Conservation (phyloP, 2,797 vertebrate genomes). For the Amblyopsis hoosieri region DNA sequence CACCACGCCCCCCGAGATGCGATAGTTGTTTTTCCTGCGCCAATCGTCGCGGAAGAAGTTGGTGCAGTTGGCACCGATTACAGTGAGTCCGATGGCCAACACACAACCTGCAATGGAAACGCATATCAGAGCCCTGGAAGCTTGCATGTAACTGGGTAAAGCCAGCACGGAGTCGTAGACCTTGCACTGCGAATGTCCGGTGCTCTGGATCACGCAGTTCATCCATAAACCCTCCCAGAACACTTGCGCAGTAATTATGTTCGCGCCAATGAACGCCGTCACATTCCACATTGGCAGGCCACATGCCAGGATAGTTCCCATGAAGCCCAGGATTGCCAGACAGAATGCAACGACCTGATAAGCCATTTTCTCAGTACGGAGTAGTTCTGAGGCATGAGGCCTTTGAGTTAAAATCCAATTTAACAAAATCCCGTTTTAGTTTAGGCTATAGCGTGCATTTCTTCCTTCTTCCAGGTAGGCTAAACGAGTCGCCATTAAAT, state of each 20-base stretch:
- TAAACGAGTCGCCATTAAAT: too few species aligned
- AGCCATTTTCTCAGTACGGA: constrained; percentile 47
- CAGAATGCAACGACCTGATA: constrained; percentile 67
- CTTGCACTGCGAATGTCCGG: constrained; percentile 74
- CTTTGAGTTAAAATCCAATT: too few species aligned
- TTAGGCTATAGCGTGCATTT: too few species aligned
- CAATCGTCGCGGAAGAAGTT: constrained; percentile 64
- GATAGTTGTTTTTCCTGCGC: constrained; percentile 59
- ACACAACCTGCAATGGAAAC: constrained; percentile 66
- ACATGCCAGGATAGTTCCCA: constrained; percentile 75
- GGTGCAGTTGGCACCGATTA: constrained; percentile 71
- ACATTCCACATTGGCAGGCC: constrained; percentile 80
- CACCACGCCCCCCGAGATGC: constrained; percentile 64
- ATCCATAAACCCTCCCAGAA: constrained; percentile 82
- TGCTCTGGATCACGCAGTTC: constrained; percentile 82
- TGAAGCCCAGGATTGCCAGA: constrained; percentile 71
- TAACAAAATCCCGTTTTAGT: too few species aligned
- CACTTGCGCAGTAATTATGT: constrained; percentile 76
- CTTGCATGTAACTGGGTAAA: constrained; percentile 72
- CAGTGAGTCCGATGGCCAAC: constrained; percentile 69
- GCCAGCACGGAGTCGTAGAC: constrained; percentile 75
- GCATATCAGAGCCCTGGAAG: constrained; percentile 69
- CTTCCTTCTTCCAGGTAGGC: too few species aligned
- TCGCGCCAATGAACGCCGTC: constrained; percentile 71
- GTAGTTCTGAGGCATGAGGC: too few species aligned